phyloP scores from a whole-genome alignment of 2,888 invertebrate species.

The Copidosoma aretas region DNA sequence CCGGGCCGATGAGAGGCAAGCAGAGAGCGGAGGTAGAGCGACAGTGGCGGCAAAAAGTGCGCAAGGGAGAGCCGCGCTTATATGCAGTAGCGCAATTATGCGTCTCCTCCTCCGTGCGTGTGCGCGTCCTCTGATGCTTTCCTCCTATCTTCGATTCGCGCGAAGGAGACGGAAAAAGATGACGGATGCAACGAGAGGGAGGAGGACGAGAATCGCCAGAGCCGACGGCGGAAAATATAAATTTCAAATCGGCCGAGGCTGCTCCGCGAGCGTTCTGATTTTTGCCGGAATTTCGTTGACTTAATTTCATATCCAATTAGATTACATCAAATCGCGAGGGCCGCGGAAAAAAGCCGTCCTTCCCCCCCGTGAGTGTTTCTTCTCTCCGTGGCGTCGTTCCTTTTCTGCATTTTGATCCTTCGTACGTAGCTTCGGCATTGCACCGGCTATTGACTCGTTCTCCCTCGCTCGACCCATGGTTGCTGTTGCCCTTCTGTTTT shows the following conservation, averaged over 20 bases:
- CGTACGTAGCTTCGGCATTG: too few species aligned
- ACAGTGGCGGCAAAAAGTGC: constrained; percentile 29
- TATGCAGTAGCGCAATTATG: constrained; percentile 37
- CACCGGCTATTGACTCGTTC: too few species aligned
- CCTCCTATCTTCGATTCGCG: constrained; percentile 9
- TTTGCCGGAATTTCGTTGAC: constrained; percentile 58
- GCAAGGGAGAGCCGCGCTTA: constrained; percentile 12
- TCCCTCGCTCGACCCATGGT: too few species aligned
- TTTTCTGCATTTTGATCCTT: constrained; percentile 38
- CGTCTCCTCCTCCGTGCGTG: constrained; percentile 21
- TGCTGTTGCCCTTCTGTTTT: too few species aligned
- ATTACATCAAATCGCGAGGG: constrained; percentile 49
- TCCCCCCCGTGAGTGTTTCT: constrained; percentile 11
- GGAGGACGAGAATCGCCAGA: constrained; percentile 25
- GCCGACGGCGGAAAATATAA: constrained; percentile 38
- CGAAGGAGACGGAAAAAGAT: constrained; percentile 40
- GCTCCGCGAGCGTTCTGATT: constrained; percentile 44
- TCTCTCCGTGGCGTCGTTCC: constrained; percentile 13
- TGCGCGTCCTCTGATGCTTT: neutral
- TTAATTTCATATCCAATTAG: constrained; percentile 61
- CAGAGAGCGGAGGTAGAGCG: too few species aligned
- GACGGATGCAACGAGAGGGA: constrained; percentile 39
- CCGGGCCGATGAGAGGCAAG: too few species aligned
- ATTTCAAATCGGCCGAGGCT: constrained; percentile 41
- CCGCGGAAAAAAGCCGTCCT: constrained; percentile 54